These are phyloP conservation scores for Lateolabrax maculatus DNA, from an alignment of 2,797 vertebrate species.

Conservation along the genomic window DNA sequence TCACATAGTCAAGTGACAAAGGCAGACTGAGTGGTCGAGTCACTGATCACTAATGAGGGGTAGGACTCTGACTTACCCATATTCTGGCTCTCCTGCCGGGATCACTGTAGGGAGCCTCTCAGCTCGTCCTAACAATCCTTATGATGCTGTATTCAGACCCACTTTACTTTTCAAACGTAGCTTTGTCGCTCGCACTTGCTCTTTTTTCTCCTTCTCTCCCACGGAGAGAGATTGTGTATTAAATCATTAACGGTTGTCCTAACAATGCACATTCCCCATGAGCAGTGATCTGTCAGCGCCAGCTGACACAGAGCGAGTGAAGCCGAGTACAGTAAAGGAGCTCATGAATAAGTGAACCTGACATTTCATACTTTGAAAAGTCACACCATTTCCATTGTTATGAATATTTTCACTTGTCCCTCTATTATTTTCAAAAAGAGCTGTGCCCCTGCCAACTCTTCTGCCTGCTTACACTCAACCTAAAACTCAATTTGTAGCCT, in stretches of 20 bases:
- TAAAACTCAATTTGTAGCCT: background rate
- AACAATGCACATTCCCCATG: conserved; percentile 49
- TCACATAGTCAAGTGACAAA: conserved; percentile 47
- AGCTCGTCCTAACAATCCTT: conserved; percentile 38
- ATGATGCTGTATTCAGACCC: conserved; percentile 40
- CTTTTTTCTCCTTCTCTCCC: conserved; percentile 29
- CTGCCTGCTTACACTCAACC: background rate
- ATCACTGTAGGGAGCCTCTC: conserved; percentile 57
- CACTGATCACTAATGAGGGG: conserved; percentile 67
- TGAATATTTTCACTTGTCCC: conserved; percentile 20
- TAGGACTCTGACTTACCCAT: conserved; percentile 43
- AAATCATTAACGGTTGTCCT: conserved; percentile 68
- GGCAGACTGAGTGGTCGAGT: conserved; percentile 33
- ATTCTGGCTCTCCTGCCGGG: conserved; percentile 34
- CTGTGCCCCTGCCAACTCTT: background rate
- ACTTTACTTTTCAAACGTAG: conserved; percentile 39
- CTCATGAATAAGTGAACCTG: conserved; percentile 51
- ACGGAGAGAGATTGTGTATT: conserved; percentile 45
- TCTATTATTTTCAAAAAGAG: conserved; percentile 13
- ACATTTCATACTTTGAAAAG: conserved; percentile 50
- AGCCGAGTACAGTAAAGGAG: conserved; percentile 20
- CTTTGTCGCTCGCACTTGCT: conserved; percentile 33
- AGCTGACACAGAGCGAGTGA: conserved; percentile 23
- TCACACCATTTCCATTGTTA: conserved; percentile 18
- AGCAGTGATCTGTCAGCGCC: conserved; percentile 28